A percentile compares a stretch with the other conserved stretches of the same genome.
These are phyloP conservation scores for Sturnira hondurensis DNA, from an alignment of 2,113 vertebrate species.

Conservation along the genomic window DNA sequence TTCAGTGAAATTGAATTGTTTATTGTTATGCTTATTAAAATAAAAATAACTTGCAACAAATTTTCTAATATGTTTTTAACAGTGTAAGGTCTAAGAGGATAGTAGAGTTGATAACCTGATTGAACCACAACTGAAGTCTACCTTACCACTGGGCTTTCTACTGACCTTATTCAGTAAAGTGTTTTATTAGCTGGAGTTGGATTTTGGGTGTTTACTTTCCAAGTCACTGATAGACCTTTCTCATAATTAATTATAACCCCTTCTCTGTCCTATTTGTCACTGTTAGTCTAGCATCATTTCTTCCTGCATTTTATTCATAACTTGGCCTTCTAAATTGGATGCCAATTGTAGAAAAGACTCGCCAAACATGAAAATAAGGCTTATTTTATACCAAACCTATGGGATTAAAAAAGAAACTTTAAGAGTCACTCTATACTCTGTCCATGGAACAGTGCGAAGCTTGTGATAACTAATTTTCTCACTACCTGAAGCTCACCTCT, in stretches of 20 bases:
- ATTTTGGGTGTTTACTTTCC: background rate
- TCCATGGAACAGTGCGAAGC: background rate
- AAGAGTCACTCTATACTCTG: background rate
- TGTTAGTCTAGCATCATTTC: background rate
- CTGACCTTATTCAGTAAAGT: background rate
- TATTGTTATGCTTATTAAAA: background rate
- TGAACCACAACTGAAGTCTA: background rate
- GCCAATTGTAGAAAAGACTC: background rate
- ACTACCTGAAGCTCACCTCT: background rate
- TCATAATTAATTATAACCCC: background rate
- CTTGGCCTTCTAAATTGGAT: background rate
- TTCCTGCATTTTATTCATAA: background rate
- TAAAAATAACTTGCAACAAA: background rate
- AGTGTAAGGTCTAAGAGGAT: background rate
- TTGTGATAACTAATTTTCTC: constrained; percentile 4
- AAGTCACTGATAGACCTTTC: background rate
- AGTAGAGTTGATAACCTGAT: background rate
- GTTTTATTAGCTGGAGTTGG: background rate
- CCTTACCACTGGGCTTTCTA: background rate
- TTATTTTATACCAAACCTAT: background rate
- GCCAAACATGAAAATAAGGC: constrained; percentile 4
- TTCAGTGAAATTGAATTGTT: background rate
- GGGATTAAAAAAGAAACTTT: background rate
- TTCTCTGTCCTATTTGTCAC: background rate
- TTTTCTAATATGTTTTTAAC: background rate